phyloP scores from a whole-genome alignment of 2,113 vertebrate species.

The Cromileptes altivelis region DNA sequence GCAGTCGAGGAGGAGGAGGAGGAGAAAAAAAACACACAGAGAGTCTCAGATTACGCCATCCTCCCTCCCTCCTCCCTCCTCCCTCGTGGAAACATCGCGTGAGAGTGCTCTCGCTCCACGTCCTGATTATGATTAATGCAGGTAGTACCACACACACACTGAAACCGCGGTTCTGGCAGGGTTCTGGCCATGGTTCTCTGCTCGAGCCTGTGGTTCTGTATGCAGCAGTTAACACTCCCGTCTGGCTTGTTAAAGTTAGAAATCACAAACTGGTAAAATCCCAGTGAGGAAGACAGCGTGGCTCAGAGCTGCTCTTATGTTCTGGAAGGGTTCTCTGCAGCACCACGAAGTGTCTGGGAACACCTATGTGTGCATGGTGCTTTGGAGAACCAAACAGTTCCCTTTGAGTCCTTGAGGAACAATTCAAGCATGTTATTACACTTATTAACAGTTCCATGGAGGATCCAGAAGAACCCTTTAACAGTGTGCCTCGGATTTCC shows the following conservation, averaged over 20 bases:
- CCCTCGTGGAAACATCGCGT: slow-evolving; percentile 85
- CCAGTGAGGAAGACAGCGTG: neutral
- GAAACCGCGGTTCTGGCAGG: slow-evolving; percentile 69
- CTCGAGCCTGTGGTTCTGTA: slow-evolving; percentile 51
- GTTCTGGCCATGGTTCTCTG: slow-evolving; percentile 56
- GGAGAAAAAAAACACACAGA: slow-evolving; percentile 65
- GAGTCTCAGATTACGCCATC: slow-evolving; percentile 84
- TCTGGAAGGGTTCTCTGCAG: slow-evolving; percentile 3
- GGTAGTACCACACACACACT: slow-evolving; percentile 76
- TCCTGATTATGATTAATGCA: slow-evolving; percentile 87
- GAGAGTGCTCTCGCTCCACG: slow-evolving; percentile 79
- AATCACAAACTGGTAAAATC: slow-evolving; percentile 52
- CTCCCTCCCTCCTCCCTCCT: slow-evolving; percentile 77
- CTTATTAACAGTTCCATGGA: neutral
- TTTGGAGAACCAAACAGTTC: neutral
- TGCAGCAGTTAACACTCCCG: slow-evolving; percentile 48
- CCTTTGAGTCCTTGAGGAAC: neutral
- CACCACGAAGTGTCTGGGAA: neutral
- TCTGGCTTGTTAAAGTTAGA: slow-evolving; percentile 49
- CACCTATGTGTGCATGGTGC: neutral
- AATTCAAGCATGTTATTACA: no score
- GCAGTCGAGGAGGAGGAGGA: slow-evolving; percentile 68
- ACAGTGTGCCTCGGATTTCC: neutral
- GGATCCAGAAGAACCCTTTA: neutral
- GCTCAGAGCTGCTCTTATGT: neutral